These are phyloP conservation scores for Harpegnathos saltator DNA, from an alignment of 1,140 invertebrate species.

Conservation along the genomic window DNA sequence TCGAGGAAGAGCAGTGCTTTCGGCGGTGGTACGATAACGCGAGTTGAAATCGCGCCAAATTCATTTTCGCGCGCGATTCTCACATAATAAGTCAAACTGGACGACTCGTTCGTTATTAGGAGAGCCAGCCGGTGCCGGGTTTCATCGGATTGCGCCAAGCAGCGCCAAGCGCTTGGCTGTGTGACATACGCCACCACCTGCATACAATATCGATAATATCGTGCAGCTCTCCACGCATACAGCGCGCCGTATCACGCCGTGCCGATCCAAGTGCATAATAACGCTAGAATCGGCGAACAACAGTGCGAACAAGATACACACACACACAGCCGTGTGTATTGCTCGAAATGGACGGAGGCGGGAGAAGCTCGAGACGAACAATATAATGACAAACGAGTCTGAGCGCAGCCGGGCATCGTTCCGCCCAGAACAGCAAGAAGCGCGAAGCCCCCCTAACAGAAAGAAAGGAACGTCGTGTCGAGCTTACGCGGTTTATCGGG, in stretches of 20 bases:
- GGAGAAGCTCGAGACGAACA: constrained; percentile 8
- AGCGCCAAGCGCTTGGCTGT: too few species aligned
- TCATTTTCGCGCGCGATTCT: constrained; percentile 14
- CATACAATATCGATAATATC: constrained; percentile 27
- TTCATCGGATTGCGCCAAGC: background rate
- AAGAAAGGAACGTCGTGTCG: background rate
- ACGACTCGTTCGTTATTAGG: constrained; percentile 21
- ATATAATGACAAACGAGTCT: constrained; percentile 41
- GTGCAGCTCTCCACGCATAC: background rate
- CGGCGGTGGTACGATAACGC: too few species aligned
- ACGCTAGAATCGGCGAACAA: background rate
- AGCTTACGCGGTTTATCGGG: background rate
- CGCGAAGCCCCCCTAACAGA: background rate
- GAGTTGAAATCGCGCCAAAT: background rate
- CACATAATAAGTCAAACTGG: background rate
- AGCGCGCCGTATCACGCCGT: background rate
- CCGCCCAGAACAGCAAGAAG: constrained; percentile 13
- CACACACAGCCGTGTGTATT: background rate
- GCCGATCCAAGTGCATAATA: constrained; percentile 9
- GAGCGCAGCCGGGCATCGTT: constrained; percentile 50
- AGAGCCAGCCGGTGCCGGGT: background rate
- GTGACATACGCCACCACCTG: too few species aligned
- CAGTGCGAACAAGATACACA: constrained; percentile 28
- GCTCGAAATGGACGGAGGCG: constrained; percentile 34
- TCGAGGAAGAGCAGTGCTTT: too few species aligned